These are phyloP conservation scores for Rattus norvegicus DNA, from an alignment of 2,113 vertebrate genomes.

Conservation along the genomic window DNA sequence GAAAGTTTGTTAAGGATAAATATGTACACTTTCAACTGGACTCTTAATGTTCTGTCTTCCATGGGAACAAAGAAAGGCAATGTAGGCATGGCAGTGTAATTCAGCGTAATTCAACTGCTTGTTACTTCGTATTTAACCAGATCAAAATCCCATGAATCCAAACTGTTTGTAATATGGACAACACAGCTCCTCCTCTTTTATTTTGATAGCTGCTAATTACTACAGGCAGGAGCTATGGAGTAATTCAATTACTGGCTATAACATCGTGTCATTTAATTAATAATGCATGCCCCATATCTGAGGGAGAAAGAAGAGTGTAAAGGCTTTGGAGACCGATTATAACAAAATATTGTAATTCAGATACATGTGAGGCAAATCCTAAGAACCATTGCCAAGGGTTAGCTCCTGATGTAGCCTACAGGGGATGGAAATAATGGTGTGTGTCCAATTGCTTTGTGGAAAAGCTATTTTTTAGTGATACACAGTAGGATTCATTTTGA, in stretches of 20 bases:
- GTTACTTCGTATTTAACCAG: conserved; percentile 69
- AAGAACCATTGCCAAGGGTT: conserved; percentile 40
- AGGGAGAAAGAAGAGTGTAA: conserved; percentile 61
- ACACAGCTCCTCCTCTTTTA: conserved; percentile 65
- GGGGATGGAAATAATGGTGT: conserved; percentile 13
- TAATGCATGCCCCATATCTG: conserved; percentile 70
- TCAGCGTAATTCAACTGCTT: conserved; percentile 58
- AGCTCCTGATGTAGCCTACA: neutral
- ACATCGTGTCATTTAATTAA: conserved; percentile 78
- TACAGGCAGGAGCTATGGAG: conserved; percentile 63
- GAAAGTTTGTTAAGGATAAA: conserved; percentile 51
- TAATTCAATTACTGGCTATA: conserved; percentile 76
- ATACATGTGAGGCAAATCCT: conserved; percentile 49
- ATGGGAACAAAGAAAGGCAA: conserved; percentile 44
- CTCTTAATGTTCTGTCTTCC: neutral
- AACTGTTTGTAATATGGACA: conserved; percentile 64
- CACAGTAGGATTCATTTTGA: neutral
- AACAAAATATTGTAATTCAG: conserved; percentile 64
- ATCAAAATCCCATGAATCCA: conserved; percentile 69
- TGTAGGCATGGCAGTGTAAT: neutral
- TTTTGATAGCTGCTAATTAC: conserved; percentile 78
- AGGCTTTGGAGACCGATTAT: conserved; percentile 70
- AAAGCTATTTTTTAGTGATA: conserved; percentile 45
- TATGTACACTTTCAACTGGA: neutral
- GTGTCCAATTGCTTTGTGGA: conserved; percentile 1